Percentiles rank a stretch among this genome's conserved stretches.
Evolutionary conservation across 1,140 invertebrate genomes (phyloP).

Genomic region (Eupristina koningsbergeri): DNA sequence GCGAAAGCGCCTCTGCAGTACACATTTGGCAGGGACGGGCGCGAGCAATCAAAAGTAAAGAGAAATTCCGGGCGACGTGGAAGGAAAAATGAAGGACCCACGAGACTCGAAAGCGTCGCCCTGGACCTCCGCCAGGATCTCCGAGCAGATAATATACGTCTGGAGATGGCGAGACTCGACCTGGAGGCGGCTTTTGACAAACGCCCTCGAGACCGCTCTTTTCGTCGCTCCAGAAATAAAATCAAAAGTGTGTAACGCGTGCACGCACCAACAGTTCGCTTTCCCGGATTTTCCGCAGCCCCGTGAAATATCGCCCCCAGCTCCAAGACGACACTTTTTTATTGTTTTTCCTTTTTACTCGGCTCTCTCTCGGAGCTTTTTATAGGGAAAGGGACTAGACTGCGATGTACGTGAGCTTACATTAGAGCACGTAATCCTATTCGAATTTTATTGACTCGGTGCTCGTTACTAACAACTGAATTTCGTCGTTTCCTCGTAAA

Average conservation of each 20-base stretch:
- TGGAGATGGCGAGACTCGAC: conserved; percentile 11
- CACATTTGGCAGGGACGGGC: background rate
- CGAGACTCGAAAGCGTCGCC: background rate
- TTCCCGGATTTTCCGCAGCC: background rate
- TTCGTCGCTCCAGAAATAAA: background rate
- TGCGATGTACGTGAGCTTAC: too few species aligned
- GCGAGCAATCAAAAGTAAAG: background rate
- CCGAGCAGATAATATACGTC: conserved; percentile 17
- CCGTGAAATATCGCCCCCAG: background rate
- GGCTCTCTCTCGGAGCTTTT: too few species aligned
- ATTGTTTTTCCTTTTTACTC: too few species aligned
- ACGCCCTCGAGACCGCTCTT: conserved; percentile 13
- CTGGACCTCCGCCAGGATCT: conserved; percentile 24
- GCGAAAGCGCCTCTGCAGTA: background rate
- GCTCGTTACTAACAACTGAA: too few species aligned
- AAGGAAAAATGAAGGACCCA: conserved; percentile 12
- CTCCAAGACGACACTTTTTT: background rate
- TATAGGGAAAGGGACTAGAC: too few species aligned
- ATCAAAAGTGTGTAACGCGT: background rate
- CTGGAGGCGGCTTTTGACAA: conserved; percentile 27
- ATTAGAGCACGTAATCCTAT: too few species aligned
- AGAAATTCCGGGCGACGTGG: background rate
- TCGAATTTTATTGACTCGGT: background rate
- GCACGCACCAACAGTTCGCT: too few species aligned
- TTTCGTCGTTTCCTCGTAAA: too few species aligned